Percentiles rank a stretch among this genome's conserved stretches.
These are phyloP conservation scores for Idaea dimidiata DNA, from an alignment of 2,888 invertebrate genomes.

Conservation along the genomic window DNA sequence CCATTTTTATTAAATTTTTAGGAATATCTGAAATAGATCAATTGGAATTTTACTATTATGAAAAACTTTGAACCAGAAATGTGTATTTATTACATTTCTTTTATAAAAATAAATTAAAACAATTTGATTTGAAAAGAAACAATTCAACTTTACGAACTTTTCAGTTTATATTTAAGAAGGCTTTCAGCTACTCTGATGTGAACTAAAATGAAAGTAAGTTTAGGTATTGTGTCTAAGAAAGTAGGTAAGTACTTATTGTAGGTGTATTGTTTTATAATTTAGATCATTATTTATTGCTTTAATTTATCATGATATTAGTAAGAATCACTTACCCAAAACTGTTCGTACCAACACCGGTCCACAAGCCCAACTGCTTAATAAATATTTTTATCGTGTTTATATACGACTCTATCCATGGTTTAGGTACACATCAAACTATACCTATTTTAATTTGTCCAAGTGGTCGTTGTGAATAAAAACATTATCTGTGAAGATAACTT, in stretches of 20 bases:
- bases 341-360: slow-evolving; percentile 13
- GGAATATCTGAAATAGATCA: slow-evolving; percentile 11
- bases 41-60: neutral
- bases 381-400: slow-evolving; percentile 10
- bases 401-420: slow-evolving; percentile 7
- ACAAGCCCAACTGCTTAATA: slow-evolving; percentile 8
- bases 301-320: neutral
- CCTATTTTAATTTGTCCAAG: slow-evolving; percentile 2
- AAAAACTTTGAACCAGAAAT: neutral
- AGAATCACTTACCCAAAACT: slow-evolving; percentile 14
- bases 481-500: slow-evolving; percentile 9
- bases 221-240: too few relatives aligned
- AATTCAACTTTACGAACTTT: too few relatives aligned
- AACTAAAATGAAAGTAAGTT: too few relatives aligned
- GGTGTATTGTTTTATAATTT: too few relatives aligned
- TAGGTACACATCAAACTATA: slow-evolving; percentile 12
- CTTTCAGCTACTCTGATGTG: too few relatives aligned
- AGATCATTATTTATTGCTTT: too few relatives aligned
- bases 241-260: too few relatives aligned
- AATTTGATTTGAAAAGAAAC: neutral
- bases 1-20: slow-evolving; percentile 51
- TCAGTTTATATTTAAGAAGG: too few relatives aligned
- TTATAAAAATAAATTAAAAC: neutral
- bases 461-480: slow-evolving; percentile 10
- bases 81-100: neutral